Conservation (phyloP, 1,140 invertebrate species). For the Pseudoatta argentina region DNA sequence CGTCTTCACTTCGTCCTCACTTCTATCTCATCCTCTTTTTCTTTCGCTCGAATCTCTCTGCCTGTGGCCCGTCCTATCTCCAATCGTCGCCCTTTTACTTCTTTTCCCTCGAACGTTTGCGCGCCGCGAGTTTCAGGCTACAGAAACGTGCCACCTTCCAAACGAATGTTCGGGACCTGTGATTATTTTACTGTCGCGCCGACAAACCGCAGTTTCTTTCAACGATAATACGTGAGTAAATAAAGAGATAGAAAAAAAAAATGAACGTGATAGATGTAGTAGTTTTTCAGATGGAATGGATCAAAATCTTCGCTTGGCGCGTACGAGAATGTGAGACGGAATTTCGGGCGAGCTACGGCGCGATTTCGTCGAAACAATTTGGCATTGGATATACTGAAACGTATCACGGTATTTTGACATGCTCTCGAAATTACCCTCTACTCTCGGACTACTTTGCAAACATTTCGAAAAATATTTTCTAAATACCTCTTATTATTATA, state of each 20-base stretch:
- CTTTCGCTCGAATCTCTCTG: background rate
- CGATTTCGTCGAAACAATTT: background rate
- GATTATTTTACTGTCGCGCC: background rate
- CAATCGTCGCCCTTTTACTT: background rate
- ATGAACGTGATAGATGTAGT: background rate
- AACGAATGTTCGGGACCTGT: background rate
- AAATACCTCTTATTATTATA: background rate
- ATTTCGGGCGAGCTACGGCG: background rate
- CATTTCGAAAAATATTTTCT: background rate
- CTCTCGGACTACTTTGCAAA: background rate
- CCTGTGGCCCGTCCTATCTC: background rate
- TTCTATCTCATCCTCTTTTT: background rate
- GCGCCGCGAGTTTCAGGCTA: slow-evolving; percentile 24
- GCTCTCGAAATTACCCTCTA: background rate
- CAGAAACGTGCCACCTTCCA: background rate
- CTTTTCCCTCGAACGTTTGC: background rate
- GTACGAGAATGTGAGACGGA: background rate
- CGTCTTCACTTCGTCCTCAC: background rate
- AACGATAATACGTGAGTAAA: background rate
- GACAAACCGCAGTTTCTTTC: background rate
- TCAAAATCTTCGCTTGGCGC: background rate
- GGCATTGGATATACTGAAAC: background rate
- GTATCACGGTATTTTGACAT: background rate
- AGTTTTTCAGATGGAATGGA: background rate
- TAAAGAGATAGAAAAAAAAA: background rate